Evolutionary conservation across 2,113 vertebrate genomes (phyloP), one percentile per base, ranked within the genome.

Genomic region (Tricholaema leucomelas): DNA sequence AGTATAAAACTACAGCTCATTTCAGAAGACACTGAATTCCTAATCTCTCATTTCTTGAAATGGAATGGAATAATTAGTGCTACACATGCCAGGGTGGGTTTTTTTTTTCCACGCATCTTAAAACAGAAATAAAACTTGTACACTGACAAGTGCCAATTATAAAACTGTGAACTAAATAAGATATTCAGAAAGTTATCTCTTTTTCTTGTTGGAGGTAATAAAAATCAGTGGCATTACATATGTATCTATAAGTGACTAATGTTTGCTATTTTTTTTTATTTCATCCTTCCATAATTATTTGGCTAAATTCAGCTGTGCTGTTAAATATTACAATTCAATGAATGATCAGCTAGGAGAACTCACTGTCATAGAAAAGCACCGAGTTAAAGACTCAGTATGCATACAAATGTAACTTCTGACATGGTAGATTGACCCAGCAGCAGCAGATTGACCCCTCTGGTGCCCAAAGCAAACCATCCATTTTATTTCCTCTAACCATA

Each of bases 91-190:
- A 66, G 75, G n/a, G 46, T 88, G 71, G n/a, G n/a, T n/a, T n/a
- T n/a, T n/a, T 96, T 95, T 91, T 84, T 95, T 94, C 79, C 48
- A 75, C 78, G 79, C 69, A 94, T 95, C 88, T 94, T 96, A 92
- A 93, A 94, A 93, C 50, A 94, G 92, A 89, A 92, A 89, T 89
- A 89, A 91, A 94, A 94, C 42, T 80, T 75, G 67, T 48, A 91
- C 0, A 46, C 65, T 94, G 92, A 94, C 88, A 96, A 90, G 81
- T 94, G 94, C 56, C 93, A 95, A 93, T 93, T 96, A 93, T 60
- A 85, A 93, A 93, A 71, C 92, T 87, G 86, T 55, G 81, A 95
- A 81, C 30, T 87, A 79, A 93, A 92, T 81, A 25, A 76, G 88
- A 87, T 94, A 81, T 84, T 92, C 87, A 87, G 46, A 82, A 92